phyloP scores from a whole-genome alignment of 2,888 invertebrate species.

The Trachelus tabidus region DNA sequence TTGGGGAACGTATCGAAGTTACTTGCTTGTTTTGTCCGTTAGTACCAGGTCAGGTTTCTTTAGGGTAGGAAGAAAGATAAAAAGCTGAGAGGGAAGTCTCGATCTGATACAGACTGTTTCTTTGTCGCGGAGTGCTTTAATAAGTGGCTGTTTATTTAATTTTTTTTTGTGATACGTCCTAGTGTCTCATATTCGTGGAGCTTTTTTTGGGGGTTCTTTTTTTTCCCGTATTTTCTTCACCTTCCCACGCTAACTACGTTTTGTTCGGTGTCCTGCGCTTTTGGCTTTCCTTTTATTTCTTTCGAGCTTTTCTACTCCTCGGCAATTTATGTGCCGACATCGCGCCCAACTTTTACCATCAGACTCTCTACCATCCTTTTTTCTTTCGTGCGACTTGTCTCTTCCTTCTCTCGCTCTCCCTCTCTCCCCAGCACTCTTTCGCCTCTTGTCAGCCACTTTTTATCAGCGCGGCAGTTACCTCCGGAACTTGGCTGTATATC shows the following conservation, averaged over 20 bases:
- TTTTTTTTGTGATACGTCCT: too few relatives aligned
- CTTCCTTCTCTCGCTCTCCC: constrained; percentile 5
- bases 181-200: too few relatives aligned
- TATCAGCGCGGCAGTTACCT: constrained; percentile 1
- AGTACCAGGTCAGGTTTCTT: too few relatives aligned
- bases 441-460: neutral
- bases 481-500: neutral
- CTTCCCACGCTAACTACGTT: neutral
- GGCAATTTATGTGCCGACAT: constrained; percentile 18
- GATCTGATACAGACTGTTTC: too few relatives aligned
- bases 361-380: neutral
- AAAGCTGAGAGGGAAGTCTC: too few relatives aligned
- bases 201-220: too few relatives aligned
- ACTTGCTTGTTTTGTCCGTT: too few relatives aligned
- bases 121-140: too few relatives aligned
- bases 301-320: constrained; percentile 9
- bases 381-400: neutral
- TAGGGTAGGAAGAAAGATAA: too few relatives aligned
- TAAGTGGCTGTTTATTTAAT: too few relatives aligned
- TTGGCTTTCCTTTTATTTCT: constrained; percentile 8
- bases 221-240: neutral
- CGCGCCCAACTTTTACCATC: constrained; percentile 12
- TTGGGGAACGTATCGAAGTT: too few relatives aligned
- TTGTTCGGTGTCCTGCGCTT: neutral
- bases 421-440: neutral